Evolutionary conservation across 2,888 invertebrate genomes (phyloP).

Genomic region (Eubasilissa splendida): DNA sequence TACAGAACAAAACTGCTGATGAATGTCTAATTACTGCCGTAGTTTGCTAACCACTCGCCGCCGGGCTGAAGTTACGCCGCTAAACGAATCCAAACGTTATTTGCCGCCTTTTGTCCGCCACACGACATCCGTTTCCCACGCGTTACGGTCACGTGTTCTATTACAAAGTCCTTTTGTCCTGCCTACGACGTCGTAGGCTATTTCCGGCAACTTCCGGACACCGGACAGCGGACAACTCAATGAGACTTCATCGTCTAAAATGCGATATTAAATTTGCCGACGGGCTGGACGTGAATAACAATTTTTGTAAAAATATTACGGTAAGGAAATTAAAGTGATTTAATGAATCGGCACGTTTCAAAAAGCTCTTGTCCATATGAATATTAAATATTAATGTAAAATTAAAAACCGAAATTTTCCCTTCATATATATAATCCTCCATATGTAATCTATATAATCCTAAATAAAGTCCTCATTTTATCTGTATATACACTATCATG

Average conservation of each 20-base stretch:
- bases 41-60: too few relatives aligned
- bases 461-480: too few relatives aligned
- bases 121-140: conserved; percentile 35
- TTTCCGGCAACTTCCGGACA: conserved; percentile 46
- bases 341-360: not conserved
- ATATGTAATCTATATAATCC: too few relatives aligned
- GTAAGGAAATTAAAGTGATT: conserved; percentile 13
- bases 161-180: conserved; percentile 46
- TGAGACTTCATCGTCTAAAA: conserved; percentile 19
- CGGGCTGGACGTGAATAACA: conserved; percentile 9
- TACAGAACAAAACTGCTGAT: too few relatives aligned
- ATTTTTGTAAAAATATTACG: not conserved
- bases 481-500: too few relatives aligned
- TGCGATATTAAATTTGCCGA: not conserved
- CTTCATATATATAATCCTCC: too few relatives aligned
- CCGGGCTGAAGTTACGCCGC: not conserved
- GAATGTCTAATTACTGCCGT: too few relatives aligned
- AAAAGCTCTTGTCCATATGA: too few relatives aligned
- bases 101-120: conserved; percentile 41
- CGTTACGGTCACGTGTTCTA: conserved; percentile 37
- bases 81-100: conserved; percentile 40
- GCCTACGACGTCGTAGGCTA: conserved; percentile 46
- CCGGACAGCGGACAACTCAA: conserved; percentile 38
- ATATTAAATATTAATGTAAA: too few relatives aligned
- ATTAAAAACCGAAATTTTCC: too few relatives aligned